phyloP scores from a whole-genome alignment of 2,113 vertebrate genomes.

The Daboia siamensis region DNA sequence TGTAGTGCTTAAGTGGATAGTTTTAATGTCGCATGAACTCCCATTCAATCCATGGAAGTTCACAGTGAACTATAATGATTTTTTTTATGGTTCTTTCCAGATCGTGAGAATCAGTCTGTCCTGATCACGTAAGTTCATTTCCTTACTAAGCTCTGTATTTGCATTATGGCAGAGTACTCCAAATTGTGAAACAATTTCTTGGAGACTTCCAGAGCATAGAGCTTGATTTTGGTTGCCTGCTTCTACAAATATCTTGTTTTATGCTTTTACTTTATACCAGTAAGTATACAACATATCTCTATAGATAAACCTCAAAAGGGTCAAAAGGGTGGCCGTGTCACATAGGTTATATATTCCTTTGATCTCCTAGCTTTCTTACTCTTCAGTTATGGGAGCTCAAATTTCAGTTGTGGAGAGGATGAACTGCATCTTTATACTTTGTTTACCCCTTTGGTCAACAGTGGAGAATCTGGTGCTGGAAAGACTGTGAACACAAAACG shows the following conservation, averaged over 20 bases:
- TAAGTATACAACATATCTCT: not conserved
- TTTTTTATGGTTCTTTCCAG: conserved; percentile 52
- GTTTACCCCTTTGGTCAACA: conserved; percentile 64
- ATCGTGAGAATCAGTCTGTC: conserved; percentile 83
- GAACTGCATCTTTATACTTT: not conserved
- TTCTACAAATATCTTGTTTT: not conserved
- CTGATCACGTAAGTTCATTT: conserved; percentile 77
- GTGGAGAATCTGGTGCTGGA: conserved; percentile 77
- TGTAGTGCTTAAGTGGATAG: not conserved
- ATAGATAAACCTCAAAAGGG: not conserved
- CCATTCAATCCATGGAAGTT: not conserved
- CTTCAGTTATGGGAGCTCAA: not conserved
- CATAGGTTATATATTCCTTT: not conserved
- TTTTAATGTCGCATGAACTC: not conserved
- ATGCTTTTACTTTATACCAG: not conserved
- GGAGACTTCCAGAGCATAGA: not conserved
- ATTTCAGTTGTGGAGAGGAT: not conserved
- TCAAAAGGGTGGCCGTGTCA: not conserved
- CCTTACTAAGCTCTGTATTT: not conserved
- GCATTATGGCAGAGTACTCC: not conserved
- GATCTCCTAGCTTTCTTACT: not conserved
- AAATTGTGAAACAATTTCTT: not conserved
- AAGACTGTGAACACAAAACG: conserved; percentile 79
- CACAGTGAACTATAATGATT: not conserved
- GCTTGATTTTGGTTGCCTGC: not conserved